A percentile compares a stretch with the other conserved stretches of the same genome.
Conservation (phyloP, 2,113 vertebrate species). For the Pteronura brasiliensis region DNA sequence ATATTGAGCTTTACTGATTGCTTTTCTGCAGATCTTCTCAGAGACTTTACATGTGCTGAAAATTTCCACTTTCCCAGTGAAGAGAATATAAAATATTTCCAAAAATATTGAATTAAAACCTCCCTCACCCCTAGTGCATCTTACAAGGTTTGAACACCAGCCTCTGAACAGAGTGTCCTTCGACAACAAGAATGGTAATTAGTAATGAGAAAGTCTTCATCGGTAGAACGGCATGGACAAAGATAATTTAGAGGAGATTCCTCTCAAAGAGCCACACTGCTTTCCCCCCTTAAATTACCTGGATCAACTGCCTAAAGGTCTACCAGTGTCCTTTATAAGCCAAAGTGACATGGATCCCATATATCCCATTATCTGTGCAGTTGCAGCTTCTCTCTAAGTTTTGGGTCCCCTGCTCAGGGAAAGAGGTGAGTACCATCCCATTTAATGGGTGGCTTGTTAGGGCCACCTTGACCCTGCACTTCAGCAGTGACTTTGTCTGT, state of each 20-base stretch:
- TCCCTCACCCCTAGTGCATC: not conserved
- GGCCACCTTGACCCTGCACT: not conserved
- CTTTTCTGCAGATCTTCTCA: slow-evolving; percentile 15
- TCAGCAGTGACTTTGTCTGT: not conserved
- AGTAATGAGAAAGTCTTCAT: not conserved
- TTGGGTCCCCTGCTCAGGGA: not conserved
- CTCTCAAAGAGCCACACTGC: not conserved
- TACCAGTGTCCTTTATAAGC: not conserved
- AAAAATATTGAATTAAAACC: not conserved
- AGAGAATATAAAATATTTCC: not conserved
- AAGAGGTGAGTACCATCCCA: not conserved
- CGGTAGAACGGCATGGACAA: not conserved
- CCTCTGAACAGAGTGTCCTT: not conserved
- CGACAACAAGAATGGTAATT: not conserved
- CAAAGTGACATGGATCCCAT: not conserved
- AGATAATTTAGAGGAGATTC: not conserved
- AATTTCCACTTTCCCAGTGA: not conserved
- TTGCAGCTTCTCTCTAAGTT: not conserved
- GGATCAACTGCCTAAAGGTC: not conserved
- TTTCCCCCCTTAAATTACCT: not conserved
- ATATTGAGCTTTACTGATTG: not conserved
- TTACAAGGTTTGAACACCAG: not conserved
- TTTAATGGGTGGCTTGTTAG: not conserved
- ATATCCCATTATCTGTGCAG: not conserved
- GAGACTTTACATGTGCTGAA: not conserved